These are phyloP conservation scores for Phyto melanocephala DNA, from an alignment of 2,888 invertebrate genomes.

Conservation along the genomic window DNA sequence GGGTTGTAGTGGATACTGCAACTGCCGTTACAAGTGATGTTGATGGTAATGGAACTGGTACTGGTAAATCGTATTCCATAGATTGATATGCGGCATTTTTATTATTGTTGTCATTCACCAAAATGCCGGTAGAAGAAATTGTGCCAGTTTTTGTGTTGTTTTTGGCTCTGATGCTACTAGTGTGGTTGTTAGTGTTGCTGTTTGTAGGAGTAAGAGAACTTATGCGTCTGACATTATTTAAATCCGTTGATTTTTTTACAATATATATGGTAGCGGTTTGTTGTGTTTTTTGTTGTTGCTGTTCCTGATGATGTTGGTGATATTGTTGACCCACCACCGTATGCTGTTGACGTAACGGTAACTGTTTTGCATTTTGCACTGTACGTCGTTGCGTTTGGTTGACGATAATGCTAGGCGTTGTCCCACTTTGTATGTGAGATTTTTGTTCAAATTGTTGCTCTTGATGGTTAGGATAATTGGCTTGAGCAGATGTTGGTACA, in stretches of 20 bases:
- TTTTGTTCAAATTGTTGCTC: conserved; percentile 31
- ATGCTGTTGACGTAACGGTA: conserved; percentile 58
- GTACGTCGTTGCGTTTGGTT: conserved; percentile 30
- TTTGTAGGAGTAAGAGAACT: conserved; percentile 66
- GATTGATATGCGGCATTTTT: conserved; percentile 68
- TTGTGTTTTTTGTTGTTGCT: conserved; percentile 50
- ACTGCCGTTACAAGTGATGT: conserved; percentile 5
- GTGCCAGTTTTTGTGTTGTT: conserved; percentile 28
- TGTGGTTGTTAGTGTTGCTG: conserved; percentile 52
- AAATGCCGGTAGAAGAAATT: conserved; percentile 41
- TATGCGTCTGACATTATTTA: conserved; percentile 67
- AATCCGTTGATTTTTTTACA: conserved; percentile 65
- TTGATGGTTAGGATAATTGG: conserved; percentile 54
- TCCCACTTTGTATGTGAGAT: conserved; percentile 42
- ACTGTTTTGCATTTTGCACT: conserved; percentile 48
- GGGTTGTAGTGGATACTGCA: conserved; percentile 12
- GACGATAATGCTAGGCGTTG: conserved; percentile 37
- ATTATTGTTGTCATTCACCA: conserved; percentile 63
- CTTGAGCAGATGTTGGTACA: conserved; percentile 62
- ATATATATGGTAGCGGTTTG: conserved; percentile 66
- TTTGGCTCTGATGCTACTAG: background rate
- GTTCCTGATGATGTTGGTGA: conserved; percentile 51
- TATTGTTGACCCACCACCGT: conserved; percentile 33
- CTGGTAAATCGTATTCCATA: conserved; percentile 58
- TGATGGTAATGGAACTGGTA: conserved; percentile 34